Percentiles rank a stretch among this genome's conserved stretches.
phyloP scores from a whole-genome alignment of 1,140 invertebrate genomes.

The Varroa destructor region DNA sequence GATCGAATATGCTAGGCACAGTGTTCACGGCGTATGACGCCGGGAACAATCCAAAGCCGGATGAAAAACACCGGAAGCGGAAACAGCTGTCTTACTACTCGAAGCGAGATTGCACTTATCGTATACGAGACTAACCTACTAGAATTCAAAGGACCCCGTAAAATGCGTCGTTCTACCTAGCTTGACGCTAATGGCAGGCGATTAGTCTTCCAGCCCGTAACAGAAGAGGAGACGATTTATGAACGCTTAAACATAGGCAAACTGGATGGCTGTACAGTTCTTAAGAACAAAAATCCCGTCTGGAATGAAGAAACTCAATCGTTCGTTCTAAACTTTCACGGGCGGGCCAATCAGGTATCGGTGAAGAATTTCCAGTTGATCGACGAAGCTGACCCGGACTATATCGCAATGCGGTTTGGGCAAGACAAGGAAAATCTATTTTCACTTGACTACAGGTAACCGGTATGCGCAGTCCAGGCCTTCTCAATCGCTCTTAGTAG shows the following conservation, averaged over 20 bases:
- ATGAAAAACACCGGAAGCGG: not conserved
- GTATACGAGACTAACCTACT: constrained; percentile 80
- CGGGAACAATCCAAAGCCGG: constrained; percentile 62
- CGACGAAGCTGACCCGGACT: constrained; percentile 47
- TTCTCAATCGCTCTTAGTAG: constrained; percentile 28
- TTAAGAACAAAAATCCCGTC: constrained; percentile 96
- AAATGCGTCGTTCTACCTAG: constrained; percentile 92
- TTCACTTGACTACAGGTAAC: constrained; percentile 29
- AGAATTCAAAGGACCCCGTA: constrained; percentile 92
- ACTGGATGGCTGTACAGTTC: constrained; percentile 50
- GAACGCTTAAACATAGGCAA: constrained; percentile 1
- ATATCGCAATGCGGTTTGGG: constrained; percentile 29
- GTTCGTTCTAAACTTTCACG: constrained; percentile 98
- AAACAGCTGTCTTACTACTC: not conserved
- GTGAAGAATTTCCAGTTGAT: constrained; percentile 99
- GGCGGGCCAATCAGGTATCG: constrained; percentile 95
- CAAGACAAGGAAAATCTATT: constrained; percentile 27
- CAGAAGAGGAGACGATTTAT: constrained; percentile 11
- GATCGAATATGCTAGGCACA: constrained; percentile 36
- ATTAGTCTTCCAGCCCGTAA: constrained; percentile 7
- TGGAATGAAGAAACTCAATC: constrained; percentile 99
- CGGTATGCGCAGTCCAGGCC: constrained; percentile 29
- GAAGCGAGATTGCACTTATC: constrained; percentile 1
- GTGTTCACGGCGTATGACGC: constrained; percentile 92
- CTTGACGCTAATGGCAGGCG: constrained; percentile 37